Evolutionary conservation across 2,888 invertebrate genomes (phyloP), one percentile per base, ranked within the genome.

Genomic region (Caenorhabditis imperialis): DNA sequence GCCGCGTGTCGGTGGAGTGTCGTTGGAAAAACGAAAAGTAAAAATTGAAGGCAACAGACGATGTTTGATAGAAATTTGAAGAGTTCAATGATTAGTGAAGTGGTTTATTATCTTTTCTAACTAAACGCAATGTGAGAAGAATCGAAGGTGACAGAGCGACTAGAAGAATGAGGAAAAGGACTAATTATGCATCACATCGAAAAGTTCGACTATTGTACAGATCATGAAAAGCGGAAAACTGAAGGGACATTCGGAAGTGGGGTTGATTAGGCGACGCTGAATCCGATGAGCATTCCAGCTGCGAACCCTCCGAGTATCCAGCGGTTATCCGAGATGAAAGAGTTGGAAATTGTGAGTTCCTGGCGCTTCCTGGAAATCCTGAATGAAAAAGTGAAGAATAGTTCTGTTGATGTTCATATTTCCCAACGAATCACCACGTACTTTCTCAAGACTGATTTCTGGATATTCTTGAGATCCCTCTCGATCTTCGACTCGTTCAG

Each of bases 291-390:
- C 57, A 74, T 42, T 14, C 74, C 74, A 30, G 74, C 74, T 5
- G 62, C 74, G 27, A 69, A 74, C 30, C 74, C 74, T 1, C 74
- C 61, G 16, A 74, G 51, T 58, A 69, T 69, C 74, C 74, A 74
- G 20, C 69, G 50, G 48, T 74, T 61, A 3, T 69, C 62, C 10
- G 48, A 27, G 27, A 74, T n/a, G 38, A 73, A 73, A 7, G 60
- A 54, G 14, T 67, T 47, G 2, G 73, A 53, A 37, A 73, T 25
- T 12, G 35, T 37, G 35, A 65, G 45, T 14, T 42, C 20, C 3
- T 57, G 42, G 1, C 20, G 8, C 8, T 16, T 53, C 23, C 53
- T 60, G n/a, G 61, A 73, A 30, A 54, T 38, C 27, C 60, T 60
- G 53, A 47, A 54, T 16, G 12, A 10, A 8, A 4, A 3, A n/a